Conservation (phyloP, 1,140 invertebrate genomes). For the Tetragnatha versicolor region DNA sequence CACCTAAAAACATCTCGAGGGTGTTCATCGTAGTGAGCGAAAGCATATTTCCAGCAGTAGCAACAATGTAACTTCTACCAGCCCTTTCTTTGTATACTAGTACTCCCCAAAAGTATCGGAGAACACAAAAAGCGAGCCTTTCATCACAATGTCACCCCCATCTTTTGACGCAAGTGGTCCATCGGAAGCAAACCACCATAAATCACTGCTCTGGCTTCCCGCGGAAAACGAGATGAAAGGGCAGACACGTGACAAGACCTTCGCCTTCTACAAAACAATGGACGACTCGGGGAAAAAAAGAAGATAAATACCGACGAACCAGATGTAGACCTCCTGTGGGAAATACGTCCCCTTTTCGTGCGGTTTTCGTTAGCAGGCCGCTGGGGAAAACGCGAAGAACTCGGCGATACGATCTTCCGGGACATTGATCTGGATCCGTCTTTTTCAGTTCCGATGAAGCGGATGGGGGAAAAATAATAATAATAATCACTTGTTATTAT, state of each 20-base stretch:
- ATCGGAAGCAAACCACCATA: too few species aligned
- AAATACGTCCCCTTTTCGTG: conserved; percentile 5
- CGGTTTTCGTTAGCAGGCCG: background rate
- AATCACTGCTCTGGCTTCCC: background rate
- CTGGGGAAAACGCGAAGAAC: conserved; percentile 7
- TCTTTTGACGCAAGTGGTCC: too few species aligned
- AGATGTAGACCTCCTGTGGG: conserved; percentile 7
- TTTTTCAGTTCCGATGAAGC: background rate
- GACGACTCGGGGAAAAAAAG: background rate
- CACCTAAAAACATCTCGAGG: too few species aligned
- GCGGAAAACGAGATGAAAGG: background rate
- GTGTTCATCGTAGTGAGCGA: too few species aligned
- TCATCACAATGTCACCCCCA: too few species aligned
- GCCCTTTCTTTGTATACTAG: too few species aligned
- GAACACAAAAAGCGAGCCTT: too few species aligned
- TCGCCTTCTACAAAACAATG: background rate
- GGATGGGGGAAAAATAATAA: background rate
- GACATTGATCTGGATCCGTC: conserved; percentile 9
- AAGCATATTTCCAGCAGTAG: too few species aligned
- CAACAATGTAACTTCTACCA: too few species aligned
- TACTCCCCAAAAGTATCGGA: too few species aligned
- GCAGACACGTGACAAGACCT: background rate
- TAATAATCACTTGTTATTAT: background rate
- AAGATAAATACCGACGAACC: conserved; percentile 17
- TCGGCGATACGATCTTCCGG: conserved; percentile 13